These are phyloP conservation scores for Procambarus virginalis DNA, from an alignment of 1,140 invertebrate species.

Conservation along the genomic window DNA sequence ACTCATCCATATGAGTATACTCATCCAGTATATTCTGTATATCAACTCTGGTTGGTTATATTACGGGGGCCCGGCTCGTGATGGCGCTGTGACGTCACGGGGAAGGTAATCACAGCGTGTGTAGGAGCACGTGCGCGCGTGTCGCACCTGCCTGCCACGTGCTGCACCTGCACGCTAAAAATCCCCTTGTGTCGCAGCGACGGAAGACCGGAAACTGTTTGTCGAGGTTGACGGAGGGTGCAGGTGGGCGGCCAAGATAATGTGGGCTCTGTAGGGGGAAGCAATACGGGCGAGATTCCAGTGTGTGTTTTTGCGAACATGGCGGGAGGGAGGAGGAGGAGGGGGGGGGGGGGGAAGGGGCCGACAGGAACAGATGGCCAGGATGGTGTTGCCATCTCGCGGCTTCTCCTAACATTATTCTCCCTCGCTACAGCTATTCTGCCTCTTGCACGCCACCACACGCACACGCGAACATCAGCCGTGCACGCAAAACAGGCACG, in stretches of 20 bases:
- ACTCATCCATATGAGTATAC: no score
- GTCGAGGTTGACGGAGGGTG: not conserved
- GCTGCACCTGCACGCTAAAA: constrained; percentile 27
- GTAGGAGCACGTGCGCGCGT: constrained; percentile 50
- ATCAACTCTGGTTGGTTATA: no score
- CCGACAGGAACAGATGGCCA: constrained; percentile 41
- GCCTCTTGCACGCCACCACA: no score
- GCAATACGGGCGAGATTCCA: not conserved
- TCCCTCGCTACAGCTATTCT: no score
- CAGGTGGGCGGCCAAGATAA: not conserved
- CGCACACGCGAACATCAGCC: no score
- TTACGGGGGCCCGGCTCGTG: no score
- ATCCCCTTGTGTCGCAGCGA: constrained; percentile 14
- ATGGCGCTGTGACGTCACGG: constrained; percentile 36
- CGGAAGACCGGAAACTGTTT: constrained; percentile 44
- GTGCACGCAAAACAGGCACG: no score
- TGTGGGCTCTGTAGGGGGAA: not conserved
- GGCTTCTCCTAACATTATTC: no score
- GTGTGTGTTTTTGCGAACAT: not conserved
- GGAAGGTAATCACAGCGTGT: constrained; percentile 51
- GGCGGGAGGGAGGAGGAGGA: not conserved
- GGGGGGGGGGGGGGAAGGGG: not conserved
- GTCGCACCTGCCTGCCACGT: constrained; percentile 61
- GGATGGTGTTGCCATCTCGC: not conserved
- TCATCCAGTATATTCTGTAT: no score